Evolutionary conservation across 1,140 invertebrate species (phyloP), one percentile per base, ranked within the genome.

Genomic region (Stenopsyche tienmushanensis): DNA sequence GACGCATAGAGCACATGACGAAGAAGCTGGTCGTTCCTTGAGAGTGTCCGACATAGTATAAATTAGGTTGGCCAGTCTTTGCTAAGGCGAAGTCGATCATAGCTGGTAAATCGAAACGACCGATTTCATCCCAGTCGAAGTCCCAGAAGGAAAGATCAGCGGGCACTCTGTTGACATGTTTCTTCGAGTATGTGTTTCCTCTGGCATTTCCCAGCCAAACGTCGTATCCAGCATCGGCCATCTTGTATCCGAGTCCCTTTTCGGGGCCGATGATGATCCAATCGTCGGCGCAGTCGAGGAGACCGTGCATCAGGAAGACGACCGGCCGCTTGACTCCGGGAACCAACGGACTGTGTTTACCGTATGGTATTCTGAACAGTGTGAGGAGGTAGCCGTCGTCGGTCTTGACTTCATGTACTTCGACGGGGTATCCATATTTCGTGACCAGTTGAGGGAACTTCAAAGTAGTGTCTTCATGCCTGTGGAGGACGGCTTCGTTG

Each of bases 41-140:
- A 0, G 80, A 82, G 69, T 88, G 84, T 0, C 84, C 87, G 3
- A 88, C 77, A 71, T 88, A 89, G 64, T 80, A 75, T 42, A 88
- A 45, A 25, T 82, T 73, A 24, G 73, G 72, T 8, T 78, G 72
- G 1, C 77, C 75, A 2, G 86, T 88, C 23, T 70, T 71, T 2
- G 76, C 74, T 5, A 88, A 65, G 8, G 85, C 78, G 73, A 85
- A 85, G 68, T 88, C 80, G 18, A 92, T 74, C 72, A 84, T 83
- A 1, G 88, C 83, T n/a, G 89, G 87, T 18, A 90, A 66, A 75
- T 91, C 90, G 69, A 83, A 85, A 8, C 81, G 73, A 1, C 86
- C 88, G 76, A 90, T 88, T 77, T 92, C 88, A 71, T 91, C 86
- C 75, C 81, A 90, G 70, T 86, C 88, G 71, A 76, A 81, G 64